Conservation (phyloP, 2,797 vertebrate genomes). For the Rhabdomys pumilio region DNA sequence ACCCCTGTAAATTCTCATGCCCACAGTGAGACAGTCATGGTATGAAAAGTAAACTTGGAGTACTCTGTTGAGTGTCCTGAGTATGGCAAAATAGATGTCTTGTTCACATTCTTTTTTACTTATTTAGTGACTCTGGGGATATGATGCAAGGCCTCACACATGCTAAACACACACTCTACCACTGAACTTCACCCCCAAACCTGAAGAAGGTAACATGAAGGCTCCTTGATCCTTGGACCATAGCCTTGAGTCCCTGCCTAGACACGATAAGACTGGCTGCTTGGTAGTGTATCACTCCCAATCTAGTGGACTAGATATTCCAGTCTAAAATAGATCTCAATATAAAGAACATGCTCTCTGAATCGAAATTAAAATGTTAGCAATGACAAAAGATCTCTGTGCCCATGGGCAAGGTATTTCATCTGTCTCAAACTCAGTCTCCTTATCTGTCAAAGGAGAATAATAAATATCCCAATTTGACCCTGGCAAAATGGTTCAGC, state of each 20-base stretch:
- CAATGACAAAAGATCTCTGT: background rate
- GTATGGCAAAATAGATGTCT: background rate
- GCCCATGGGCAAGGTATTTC: slow-evolving; percentile 49
- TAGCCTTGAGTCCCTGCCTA: background rate
- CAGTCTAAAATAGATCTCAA: background rate
- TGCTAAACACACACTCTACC: background rate
- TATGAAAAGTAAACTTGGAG: slow-evolving; percentile 35
- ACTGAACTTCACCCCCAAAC: background rate
- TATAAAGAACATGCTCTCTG: background rate
- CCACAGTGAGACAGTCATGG: slow-evolving; percentile 25
- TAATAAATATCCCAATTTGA: slow-evolving; percentile 3
- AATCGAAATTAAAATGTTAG: slow-evolving; percentile 3
- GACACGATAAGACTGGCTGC: background rate
- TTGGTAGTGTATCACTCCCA: background rate
- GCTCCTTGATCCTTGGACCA: background rate
- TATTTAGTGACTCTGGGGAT: background rate
- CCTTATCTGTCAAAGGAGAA: slow-evolving; percentile 29
- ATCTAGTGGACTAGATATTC: background rate
- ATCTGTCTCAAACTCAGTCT: slow-evolving; percentile 38
- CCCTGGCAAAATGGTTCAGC: background rate
- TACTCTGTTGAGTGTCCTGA: background rate
- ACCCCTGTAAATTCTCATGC: slow-evolving; percentile 36
- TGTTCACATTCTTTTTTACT: background rate
- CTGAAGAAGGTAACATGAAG: slow-evolving; percentile 29
- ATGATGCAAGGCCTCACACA: background rate